Percentiles rank a stretch among this genome's conserved stretches.
phyloP scores from a whole-genome alignment of 1,140 invertebrate genomes.

The Sminthurides bifidus region DNA sequence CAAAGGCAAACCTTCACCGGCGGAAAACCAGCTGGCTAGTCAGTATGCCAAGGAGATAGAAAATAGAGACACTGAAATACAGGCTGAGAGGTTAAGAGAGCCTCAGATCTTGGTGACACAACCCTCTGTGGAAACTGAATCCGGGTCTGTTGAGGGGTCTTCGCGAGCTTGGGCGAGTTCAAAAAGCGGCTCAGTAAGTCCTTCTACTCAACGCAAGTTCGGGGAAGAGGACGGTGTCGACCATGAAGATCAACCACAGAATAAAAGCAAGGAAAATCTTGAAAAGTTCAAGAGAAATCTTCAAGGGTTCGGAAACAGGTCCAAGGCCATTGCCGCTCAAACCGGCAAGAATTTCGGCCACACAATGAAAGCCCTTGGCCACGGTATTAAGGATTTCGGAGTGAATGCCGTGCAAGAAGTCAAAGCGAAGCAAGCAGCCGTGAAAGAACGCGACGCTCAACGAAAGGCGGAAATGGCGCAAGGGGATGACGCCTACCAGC shows the following conservation, averaged over 20 bases:
- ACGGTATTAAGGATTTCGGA: conserved; percentile 22
- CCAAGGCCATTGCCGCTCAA: conserved; percentile 20
- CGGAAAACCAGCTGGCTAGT: conserved; percentile 14
- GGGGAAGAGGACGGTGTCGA: neutral
- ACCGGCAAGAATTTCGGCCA: conserved; percentile 17
- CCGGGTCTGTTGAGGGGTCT: neutral
- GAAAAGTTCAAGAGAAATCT: conserved; percentile 10
- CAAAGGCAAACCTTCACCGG: neutral
- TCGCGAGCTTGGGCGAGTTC: too few relatives aligned
- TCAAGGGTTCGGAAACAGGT: conserved; percentile 16
- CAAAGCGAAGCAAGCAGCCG: conserved; percentile 21
- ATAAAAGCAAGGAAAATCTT: conserved; percentile 1
- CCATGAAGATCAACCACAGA: neutral
- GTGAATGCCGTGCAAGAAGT: conserved; percentile 25
- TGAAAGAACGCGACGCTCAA: neutral
- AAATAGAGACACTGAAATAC: conserved; percentile 5
- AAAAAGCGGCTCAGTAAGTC: too few relatives aligned
- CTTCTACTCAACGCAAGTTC: too few relatives aligned
- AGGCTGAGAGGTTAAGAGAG: conserved; percentile 6
- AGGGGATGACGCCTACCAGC: conserved; percentile 33
- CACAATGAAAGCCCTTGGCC: conserved; percentile 16
- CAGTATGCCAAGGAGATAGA: conserved; percentile 21
- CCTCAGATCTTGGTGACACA: conserved; percentile 25
- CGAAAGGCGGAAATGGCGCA: conserved; percentile 42
- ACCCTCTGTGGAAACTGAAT: conserved; percentile 17